These are phyloP conservation scores for Natrix natrix DNA, from an alignment of 2,797 vertebrate species.

Conservation along the genomic window DNA sequence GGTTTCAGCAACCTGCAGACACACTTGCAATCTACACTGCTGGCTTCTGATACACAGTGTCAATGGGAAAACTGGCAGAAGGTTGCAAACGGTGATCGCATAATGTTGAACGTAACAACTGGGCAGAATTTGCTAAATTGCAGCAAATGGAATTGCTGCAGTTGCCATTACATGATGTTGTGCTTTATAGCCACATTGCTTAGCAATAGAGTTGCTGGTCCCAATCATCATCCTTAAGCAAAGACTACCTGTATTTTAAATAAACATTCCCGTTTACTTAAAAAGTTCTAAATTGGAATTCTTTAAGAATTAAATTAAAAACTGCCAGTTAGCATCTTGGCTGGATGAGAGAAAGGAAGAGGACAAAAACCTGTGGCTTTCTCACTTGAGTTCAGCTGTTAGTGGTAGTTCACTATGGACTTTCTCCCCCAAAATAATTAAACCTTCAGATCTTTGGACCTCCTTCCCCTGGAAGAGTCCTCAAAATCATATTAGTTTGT, in stretches of 20 bases:
- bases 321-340: too few relatives aligned
- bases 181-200: not conserved
- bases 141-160: not conserved
- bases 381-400: too few relatives aligned
- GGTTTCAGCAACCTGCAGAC: not conserved
- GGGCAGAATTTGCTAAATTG: not conserved
- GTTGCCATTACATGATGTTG: not conserved
- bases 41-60: not conserved
- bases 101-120: not conserved
- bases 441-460: not conserved
- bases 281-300: too few relatives aligned
- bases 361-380: too few relatives aligned
- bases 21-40: not conserved
- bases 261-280: not conserved
- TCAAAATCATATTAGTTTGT: not conserved
- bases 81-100: not conserved
- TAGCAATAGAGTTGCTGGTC: not conserved
- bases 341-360: too few relatives aligned
- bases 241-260: not conserved
- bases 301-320: too few relatives aligned
- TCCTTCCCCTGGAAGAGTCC: not conserved
- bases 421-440: not conserved
- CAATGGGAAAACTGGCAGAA: not conserved
- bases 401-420: too few relatives aligned
- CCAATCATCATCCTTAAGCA: not conserved